Base-by-base conservation (phyloP, 2,888 invertebrate species). In the Ectemnius cavifrons region DNA sequence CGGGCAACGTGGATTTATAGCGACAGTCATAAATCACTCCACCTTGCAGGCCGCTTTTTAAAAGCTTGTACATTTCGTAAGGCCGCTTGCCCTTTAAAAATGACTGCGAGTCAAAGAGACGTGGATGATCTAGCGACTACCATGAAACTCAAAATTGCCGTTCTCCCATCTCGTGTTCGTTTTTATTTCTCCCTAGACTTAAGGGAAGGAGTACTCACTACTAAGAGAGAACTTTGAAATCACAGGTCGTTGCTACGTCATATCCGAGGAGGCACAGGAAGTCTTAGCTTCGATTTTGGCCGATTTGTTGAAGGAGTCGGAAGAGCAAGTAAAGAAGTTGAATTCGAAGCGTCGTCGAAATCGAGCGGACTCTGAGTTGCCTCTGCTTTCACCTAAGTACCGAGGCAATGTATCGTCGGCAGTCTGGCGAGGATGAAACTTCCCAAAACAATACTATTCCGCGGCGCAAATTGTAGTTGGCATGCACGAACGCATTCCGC, bases 261-360 rank as follows among this genome's bases (percentile, higher is more conserved):
- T 52, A 14, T 52, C 52, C 2, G 28, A 49, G 20, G 66, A 13
- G 14, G 16, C 16, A 11, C 27, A 28, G 6, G 28, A 66, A 65
- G 56, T 47, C 18, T 28, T 66, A 16, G 18, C 27, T 28, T 47
- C 28, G 28, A 28, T 37, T 47, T 27, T 91, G 47, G 86, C 87
- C 74, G 89, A 88, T 80, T 87, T 91, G 77, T 84, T 91, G 77
- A 88, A 89, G 80, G 86, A 89, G 75, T 88, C 88, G 64, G 83
- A 90, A 61, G 83, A 86, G 81, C 88, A 90, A 65, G 90, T 89
- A 67, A 86, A 81, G 77, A 87, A 85, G 71, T 84, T 89, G 78
- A 89, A 89, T 66, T 83, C 84, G 73, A 90, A 89, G 73, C 81
- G 77, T 64, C 79, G 84, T 75, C 67, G 90, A 90, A 71, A 80